phyloP scores from a whole-genome alignment of 2,113 vertebrate genomes.

The Tupaia chinensis region DNA sequence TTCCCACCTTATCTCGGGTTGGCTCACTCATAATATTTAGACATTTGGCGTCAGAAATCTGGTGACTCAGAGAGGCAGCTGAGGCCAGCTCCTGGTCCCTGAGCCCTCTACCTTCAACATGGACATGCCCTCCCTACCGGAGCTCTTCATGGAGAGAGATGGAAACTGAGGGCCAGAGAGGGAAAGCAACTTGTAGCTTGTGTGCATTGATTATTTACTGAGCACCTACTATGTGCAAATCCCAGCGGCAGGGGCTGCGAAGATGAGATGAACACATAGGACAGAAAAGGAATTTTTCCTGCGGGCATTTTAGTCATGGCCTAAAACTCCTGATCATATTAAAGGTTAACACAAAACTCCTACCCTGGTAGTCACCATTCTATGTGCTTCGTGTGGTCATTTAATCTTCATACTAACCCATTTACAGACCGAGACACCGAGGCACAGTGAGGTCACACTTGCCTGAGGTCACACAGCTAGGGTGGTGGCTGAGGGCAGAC shows the following conservation, averaged over 20 bases:
- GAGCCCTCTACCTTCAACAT: neutral
- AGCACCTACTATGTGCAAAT: neutral
- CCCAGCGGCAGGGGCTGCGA: neutral
- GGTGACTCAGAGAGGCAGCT: slow-evolving; percentile 63
- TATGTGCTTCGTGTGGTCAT: neutral
- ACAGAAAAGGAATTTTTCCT: neutral
- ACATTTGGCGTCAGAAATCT: neutral
- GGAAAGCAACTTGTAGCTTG: accelerated
- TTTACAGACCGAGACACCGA: neutral
- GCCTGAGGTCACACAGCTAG: neutral
- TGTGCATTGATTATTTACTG: neutral
- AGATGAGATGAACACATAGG: neutral
- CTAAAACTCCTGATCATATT: neutral
- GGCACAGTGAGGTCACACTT: neutral
- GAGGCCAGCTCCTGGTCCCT: neutral
- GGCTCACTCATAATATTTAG: slow-evolving; percentile 44
- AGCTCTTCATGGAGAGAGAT: neutral
- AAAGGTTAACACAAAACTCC: neutral
- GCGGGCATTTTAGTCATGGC: neutral
- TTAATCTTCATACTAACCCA: neutral
- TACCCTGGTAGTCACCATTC: neutral
- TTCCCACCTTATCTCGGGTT: slow-evolving; percentile 55
- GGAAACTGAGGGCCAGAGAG: neutral
- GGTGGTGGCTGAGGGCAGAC: neutral
- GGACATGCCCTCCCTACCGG: neutral